Evolutionary conservation across 64 coral and sea anemone genomes (phyloP), one percentile per base, ranked within the genome.

Genomic region (Exaiptasia diaphana): DNA sequence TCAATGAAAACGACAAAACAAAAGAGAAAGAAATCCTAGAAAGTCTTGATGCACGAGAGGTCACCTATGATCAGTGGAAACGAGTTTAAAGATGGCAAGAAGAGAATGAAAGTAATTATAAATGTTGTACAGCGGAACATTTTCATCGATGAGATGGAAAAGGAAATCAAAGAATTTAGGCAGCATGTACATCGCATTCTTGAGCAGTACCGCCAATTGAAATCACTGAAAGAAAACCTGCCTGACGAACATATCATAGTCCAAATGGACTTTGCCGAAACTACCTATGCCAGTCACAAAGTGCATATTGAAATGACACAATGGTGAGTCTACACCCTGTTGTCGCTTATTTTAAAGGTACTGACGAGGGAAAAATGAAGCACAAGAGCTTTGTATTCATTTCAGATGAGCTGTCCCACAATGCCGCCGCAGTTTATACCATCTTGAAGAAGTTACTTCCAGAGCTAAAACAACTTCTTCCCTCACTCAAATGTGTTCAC

Each of bases 221-320:
- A 32, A 31, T 11, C 1, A 3, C 42, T 89, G 1, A 81, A 73
- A 50, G n/a, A 53, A 11, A 34, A 20, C 3, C 41, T 90, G 8
- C 67, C 76, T 6, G 1, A 56, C 4, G 23, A 36, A 11, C 48
- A 84, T 12, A 39, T 20, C 1, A 63, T 81, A 20, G 41, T 89
- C 28, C 86, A 75, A 38, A 75, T 73, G 77, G 76, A 63, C 21
- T 88, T 88, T 69, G 85, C 85, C 31, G 64, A 88, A 87, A 87
- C 14, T 70, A 87, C 61, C 38, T 42, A 28, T 90, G 87, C 54
- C 78, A 90, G 68, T 48, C 58, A 22, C 70, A 90, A 59, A 71
- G 61, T 18, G 81, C 87, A 38, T 76, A 82, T 41, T 90, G 87
- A 68, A 82, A 82, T 75, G 69, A 7, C 38, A 36, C 87, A 34